Percentiles rank a stretch among this genome's conserved stretches.
These are phyloP conservation scores for Macroteleia sp. DNA, from an alignment of 2,888 invertebrate species.

Conservation along the genomic window DNA sequence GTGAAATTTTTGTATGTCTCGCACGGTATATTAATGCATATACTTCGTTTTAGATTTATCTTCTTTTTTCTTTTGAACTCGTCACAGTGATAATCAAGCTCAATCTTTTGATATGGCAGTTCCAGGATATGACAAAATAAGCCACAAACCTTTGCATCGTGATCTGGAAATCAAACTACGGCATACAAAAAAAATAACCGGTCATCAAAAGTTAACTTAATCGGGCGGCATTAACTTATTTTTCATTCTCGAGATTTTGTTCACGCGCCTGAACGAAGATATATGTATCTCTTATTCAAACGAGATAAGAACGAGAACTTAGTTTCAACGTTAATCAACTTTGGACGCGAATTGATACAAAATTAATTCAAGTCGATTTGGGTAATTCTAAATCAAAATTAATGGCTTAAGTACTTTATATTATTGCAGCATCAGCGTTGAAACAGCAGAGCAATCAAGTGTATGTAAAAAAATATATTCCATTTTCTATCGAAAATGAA, in stretches of 20 bases:
- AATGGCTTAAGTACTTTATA: no score
- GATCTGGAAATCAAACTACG: constrained; percentile 31
- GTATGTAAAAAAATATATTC: no score
- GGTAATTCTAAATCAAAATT: no score
- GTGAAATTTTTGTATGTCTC: constrained; percentile 76
- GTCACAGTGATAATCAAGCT: constrained; percentile 81
- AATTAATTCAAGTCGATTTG: no score
- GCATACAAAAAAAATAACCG: constrained; percentile 27
- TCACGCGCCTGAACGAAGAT: constrained; percentile 19
- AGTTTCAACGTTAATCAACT: no score
- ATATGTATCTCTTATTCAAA: no score
- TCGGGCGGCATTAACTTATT: constrained; percentile 26
- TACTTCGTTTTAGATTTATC: constrained; percentile 59
- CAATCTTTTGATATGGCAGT: constrained; percentile 87
- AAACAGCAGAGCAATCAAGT: no score
- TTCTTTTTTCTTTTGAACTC: constrained; percentile 29
- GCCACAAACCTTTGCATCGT: constrained; percentile 57
- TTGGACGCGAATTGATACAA: no score
- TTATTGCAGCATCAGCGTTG: no score
- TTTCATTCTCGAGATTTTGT: constrained; percentile 13
- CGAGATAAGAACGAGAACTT: no score
- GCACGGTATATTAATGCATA: constrained; percentile 70
- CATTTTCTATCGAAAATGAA: no score
- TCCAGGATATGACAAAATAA: constrained; percentile 87
- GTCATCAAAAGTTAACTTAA: constrained; percentile 34